Evolutionary conservation across 2,113 vertebrate genomes (phyloP), one percentile per base, ranked within the genome.

Genomic region (Melanerpes formicivorus): DNA sequence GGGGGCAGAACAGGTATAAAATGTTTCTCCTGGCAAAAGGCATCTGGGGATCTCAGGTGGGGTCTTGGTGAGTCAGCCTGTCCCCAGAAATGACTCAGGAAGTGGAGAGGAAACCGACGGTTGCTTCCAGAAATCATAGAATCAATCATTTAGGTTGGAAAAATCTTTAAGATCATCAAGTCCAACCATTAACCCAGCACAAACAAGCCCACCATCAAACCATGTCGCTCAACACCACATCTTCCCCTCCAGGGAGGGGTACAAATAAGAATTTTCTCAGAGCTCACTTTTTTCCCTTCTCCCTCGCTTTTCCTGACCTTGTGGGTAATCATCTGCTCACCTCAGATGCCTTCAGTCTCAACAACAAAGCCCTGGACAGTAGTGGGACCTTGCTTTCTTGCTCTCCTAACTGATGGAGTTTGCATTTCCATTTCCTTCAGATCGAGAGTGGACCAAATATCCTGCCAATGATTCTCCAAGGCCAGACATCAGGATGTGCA

Each of bases 301-400:
- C 25, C 40, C 19, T 71, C 22, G 1, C 1, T 67, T 67, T 34
- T 64, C 8, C 1, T 11, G 37, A 14, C 21, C 3, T 75, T 55
- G 13, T 42, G 17, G 1, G 4, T 37, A 29, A 60, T 11, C 9
- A 27, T 23, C 3, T 0, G 1, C 18, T 60, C 50, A 18, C 15
- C 32, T 70, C 32, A 48, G 18, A 11, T 2, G 3, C 27, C 27
- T 67, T 64, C 52, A 73, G 7, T 6, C 27, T 42, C 32, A 66
- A 44, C 10, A 30, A 8, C 1, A 0, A 76, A 90, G 9, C 21
- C 7, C 22, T 29, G 6, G 50, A 30, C 42, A 67, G 6, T 1
- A 3, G 13, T 46, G 14, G 37, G 27, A 73, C 14, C 2, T 63
- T 37, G 8, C 4, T 78, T 70, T 21, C 23, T 42, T 79, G 19